These are phyloP conservation scores for Cephonodes hylas DNA, from an alignment of 2,888 invertebrate genomes.

Conservation along the genomic window DNA sequence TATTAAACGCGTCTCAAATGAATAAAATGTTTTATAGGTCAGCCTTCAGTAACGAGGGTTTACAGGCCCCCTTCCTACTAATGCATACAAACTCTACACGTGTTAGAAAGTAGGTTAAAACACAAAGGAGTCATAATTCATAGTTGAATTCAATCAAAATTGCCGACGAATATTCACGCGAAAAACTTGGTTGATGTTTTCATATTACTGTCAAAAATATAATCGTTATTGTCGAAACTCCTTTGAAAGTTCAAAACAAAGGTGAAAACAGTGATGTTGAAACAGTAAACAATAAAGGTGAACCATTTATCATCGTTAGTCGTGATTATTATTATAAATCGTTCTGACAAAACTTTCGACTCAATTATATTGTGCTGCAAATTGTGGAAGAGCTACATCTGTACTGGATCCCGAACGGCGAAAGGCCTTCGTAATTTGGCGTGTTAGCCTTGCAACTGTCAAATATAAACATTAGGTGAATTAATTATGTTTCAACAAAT, in stretches of 20 bases:
- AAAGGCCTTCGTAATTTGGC: neutral
- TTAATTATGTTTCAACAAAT: neutral
- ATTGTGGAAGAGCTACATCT: neutral
- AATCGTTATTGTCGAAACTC: neutral
- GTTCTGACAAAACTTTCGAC: constrained; percentile 21
- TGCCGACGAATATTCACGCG: too few species aligned
- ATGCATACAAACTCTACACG: neutral
- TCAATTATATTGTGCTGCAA: neutral
- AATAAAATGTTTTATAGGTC: too few species aligned
- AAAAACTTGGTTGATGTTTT: neutral
- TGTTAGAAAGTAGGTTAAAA: neutral
- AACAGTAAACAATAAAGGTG: constrained; percentile 22
- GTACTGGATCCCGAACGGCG: neutral
- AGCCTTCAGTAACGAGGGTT: too few species aligned
- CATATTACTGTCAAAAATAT: neutral
- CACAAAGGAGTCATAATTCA: neutral
- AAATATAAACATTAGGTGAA: neutral
- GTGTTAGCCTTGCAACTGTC: neutral
- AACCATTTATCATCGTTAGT: constrained; percentile 38
- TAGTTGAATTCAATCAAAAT: neutral
- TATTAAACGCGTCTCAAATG: too few species aligned
- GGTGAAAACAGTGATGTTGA: constrained; percentile 2
- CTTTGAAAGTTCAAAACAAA: neutral
- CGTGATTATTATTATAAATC: constrained; percentile 43
- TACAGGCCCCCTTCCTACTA: too few species aligned